Base-by-base conservation (phyloP, 2,888 invertebrate species). In the Ophioninae sp. region DNA sequence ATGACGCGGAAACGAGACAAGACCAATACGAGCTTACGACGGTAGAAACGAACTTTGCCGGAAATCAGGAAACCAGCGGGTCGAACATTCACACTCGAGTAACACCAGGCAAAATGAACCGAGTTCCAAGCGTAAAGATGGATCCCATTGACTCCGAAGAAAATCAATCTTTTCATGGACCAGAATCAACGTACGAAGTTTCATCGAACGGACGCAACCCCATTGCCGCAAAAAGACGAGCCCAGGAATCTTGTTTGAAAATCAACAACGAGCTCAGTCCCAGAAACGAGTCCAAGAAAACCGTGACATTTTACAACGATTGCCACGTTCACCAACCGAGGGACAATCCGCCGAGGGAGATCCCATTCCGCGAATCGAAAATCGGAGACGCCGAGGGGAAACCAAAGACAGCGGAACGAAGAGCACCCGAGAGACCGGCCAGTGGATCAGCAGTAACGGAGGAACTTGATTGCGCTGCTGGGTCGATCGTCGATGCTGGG, bases 221-320 rank as follows among this genome's bases (percentile, higher is more conserved):
- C 9, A 69, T 75, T 56, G 51, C 76, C 41, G 81, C 85, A 39
- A 86, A 85, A 78, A 82, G 78, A 58, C 44, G 56, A 17, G 64
- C 69, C 56, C 81, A 78, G 39, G 87, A 87, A 23, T 87, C 89
- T 30, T 87, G 87, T 74, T 84, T 88, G 37, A 89, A 87, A 64
- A 85, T 79, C n/a, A 84, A 68, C 61, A 82, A 79, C 64, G 84
- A 84, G 20, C 61, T 64, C 3, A 86, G 85, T 56, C 87, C 87
- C 5, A 87, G 85, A 23, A 56, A 72, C 20, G 87, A 88, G 56
- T 81, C 86, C 30, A 91, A 87, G 77, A 92, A 91, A 76, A 89
- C 88, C 63, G 91, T 91, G 86, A 89, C 91, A 83, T 91, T 91
- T 81, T 85, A 88, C 82, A 87, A 84, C 78, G 88, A 82, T 65